Conservation (phyloP, 2,888 invertebrate species). For the Heliconius ismenius region DNA sequence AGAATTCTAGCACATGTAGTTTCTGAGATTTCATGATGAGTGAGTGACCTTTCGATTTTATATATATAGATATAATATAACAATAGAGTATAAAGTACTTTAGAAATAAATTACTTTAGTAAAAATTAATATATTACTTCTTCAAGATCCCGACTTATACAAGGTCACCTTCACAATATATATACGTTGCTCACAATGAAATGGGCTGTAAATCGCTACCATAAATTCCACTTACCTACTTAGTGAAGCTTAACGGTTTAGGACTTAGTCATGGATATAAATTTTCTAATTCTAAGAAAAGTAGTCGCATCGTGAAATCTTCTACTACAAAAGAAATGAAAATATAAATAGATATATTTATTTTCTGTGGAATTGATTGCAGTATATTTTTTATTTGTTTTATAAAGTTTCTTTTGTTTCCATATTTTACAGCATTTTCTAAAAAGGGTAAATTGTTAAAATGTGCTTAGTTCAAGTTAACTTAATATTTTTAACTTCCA, state of each 20-base stretch:
- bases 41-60: too few relatives aligned
- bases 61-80: too few relatives aligned
- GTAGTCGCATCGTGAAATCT: slow-evolving; percentile 2
- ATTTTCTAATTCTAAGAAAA: slow-evolving; percentile 24
- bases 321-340: not conserved
- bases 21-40: too few relatives aligned
- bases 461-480: too few relatives aligned
- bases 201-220: slow-evolving; percentile 27
- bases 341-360: not conserved
- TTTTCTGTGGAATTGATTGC: not conserved
- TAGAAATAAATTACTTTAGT: not conserved
- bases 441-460: too few relatives aligned
- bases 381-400: not conserved
- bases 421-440: too few relatives aligned
- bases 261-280: slow-evolving; percentile 26
- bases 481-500: too few relatives aligned
- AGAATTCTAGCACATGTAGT: too few relatives aligned
- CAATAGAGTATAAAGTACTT: too few relatives aligned
- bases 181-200: slow-evolving; percentile 10
- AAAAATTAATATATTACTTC: not conserved
- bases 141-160: not conserved
- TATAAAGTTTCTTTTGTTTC: too few relatives aligned
- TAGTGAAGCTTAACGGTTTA: slow-evolving; percentile 27
- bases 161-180: slow-evolving; percentile 8
- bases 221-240: slow-evolving; percentile 28